A percentile compares a stretch with the other conserved stretches of the same genome.
These are phyloP conservation scores for Hormaphis cornu DNA, from an alignment of 1,140 invertebrate genomes.

Conservation along the genomic window DNA sequence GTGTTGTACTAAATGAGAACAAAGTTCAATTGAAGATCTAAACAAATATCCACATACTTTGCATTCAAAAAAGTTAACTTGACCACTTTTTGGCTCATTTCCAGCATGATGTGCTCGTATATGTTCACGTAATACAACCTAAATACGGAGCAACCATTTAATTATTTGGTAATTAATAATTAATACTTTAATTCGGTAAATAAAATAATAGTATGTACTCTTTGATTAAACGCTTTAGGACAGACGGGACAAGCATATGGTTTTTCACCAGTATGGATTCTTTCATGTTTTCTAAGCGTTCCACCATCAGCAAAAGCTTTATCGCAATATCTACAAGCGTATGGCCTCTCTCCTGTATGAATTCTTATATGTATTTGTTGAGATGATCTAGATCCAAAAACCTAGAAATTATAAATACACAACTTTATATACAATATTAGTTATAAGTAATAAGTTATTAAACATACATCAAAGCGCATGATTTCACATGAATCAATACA, in stretches of 20 bases:
- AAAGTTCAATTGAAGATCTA: slow-evolving; percentile 59
- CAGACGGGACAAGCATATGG: slow-evolving; percentile 94
- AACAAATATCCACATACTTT: slow-evolving; percentile 62
- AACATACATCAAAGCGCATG: too few relatives aligned
- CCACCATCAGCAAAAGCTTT: slow-evolving; percentile 98
- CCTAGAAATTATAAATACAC: too few relatives aligned
- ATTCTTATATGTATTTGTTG: slow-evolving; percentile 70
- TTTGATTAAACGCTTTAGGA: slow-evolving; percentile 71
- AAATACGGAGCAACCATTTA: too few relatives aligned
- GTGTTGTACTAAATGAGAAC: slow-evolving; percentile 69
- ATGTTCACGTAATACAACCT: slow-evolving; percentile 68
- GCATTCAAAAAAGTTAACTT: slow-evolving; percentile 54
- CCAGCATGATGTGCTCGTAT: slow-evolving; percentile 73
- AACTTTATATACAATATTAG: too few relatives aligned
- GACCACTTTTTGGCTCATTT: slow-evolving; percentile 52
- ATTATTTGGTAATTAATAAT: slow-evolving; percentile 18
- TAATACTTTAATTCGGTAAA: background rate
- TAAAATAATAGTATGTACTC: slow-evolving; percentile 42
- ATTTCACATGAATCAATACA: too few relatives aligned
- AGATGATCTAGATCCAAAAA: slow-evolving; percentile 60
- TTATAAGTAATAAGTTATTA: too few relatives aligned
- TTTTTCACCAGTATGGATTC: slow-evolving; percentile 94
- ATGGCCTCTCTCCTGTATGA: slow-evolving; percentile 74
- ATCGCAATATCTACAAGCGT: slow-evolving; percentile 93
- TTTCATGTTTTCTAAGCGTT: slow-evolving; percentile 91